A percentile compares a stretch with the other conserved stretches of the same genome.
Evolutionary conservation across 2,113 vertebrate species (phyloP).

Genomic region (Plectropomus leopardus): DNA sequence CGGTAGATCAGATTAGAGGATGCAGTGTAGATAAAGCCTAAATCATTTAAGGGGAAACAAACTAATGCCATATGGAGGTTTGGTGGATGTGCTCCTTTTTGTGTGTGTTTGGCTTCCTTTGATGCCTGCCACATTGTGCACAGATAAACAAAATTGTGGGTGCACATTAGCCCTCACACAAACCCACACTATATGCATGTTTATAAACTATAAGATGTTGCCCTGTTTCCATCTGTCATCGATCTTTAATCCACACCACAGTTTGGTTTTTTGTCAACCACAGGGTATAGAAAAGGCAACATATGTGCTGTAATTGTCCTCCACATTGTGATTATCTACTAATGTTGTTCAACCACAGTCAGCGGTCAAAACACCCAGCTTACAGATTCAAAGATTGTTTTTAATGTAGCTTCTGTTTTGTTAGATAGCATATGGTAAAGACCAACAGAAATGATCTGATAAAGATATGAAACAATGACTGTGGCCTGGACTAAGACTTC

Average conservation of each 20-base stretch:
- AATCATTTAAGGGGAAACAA: constrained; percentile 57
- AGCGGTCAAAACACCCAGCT: neutral
- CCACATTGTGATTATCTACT: constrained; percentile 9
- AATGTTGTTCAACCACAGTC: constrained; percentile 7
- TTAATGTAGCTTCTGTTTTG: constrained; percentile 31
- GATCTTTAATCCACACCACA: constrained; percentile 29
- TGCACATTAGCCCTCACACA: neutral
- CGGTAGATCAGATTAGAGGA: constrained; percentile 59
- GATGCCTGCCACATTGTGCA: constrained; percentile 46
- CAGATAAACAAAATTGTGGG: constrained; percentile 35
- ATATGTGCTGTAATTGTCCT: constrained; percentile 22
- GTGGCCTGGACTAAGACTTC: constrained; percentile 22
- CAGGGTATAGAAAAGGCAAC: constrained; percentile 9
- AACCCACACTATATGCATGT: neutral
- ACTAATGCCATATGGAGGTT: constrained; percentile 60
- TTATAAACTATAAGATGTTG: constrained; percentile 12
- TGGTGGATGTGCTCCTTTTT: constrained; percentile 38
- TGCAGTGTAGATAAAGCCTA: constrained; percentile 56
- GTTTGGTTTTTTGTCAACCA: constrained; percentile 28
- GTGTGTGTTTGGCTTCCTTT: constrained; percentile 49
- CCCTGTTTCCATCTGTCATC: constrained; percentile 13
- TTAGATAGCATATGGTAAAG: neutral
- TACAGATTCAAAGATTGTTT: constrained; percentile 12
- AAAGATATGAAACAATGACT: neutral
- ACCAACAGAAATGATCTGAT: constrained; percentile 1